Evolutionary conservation across 2,797 vertebrate genomes (phyloP), one percentile per base, ranked within the genome.

Genomic region (Diceros bicornis): DNA sequence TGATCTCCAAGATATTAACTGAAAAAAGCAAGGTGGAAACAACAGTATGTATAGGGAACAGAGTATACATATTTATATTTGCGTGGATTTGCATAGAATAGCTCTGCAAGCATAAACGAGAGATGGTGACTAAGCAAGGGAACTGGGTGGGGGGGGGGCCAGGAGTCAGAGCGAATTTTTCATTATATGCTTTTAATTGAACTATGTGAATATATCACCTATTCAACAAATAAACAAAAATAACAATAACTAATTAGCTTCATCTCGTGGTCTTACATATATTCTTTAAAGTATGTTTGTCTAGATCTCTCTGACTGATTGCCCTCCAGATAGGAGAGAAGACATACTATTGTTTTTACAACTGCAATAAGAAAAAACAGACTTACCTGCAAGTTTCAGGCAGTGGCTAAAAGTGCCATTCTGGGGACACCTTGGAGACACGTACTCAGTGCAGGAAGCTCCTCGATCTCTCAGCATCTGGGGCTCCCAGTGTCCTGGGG

Each of bases 161-260:
- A 71, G n/a, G 8, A 50, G 13, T 2, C 4, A n/a, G 41, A 75
- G 23, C 14, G 77, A 82, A 77, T 14, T 94, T 96, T n/a, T 86
- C 52, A 50, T 69, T 57, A 59, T 14, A 12, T 62, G 62, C 29
- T 92, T 96, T 72, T 62, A 29, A 77, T 69, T 86, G 37, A 78
- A 69, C 32, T 66, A 32, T 85, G 34, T 74, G 34, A 72, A 23
- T 71, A 29, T 69, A 68, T 23, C 61, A 44, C 34, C 23, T 66
- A 32, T 64, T 89, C 41, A 71, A 91, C 7, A 68, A 95, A 50
- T 77, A 78, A 92, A 14, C 32, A 75, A 64, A 75, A 55, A 25
- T 74, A 47, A 95, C 3, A 61, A 16, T 62, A 82, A 37, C 34
- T 27, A 62, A 66, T 83, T 57, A 91, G 52, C 66, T 93, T 96